These are phyloP conservation scores for Tetrapedia diversipes DNA, from an alignment of 2,888 invertebrate species.

Conservation along the genomic window DNA sequence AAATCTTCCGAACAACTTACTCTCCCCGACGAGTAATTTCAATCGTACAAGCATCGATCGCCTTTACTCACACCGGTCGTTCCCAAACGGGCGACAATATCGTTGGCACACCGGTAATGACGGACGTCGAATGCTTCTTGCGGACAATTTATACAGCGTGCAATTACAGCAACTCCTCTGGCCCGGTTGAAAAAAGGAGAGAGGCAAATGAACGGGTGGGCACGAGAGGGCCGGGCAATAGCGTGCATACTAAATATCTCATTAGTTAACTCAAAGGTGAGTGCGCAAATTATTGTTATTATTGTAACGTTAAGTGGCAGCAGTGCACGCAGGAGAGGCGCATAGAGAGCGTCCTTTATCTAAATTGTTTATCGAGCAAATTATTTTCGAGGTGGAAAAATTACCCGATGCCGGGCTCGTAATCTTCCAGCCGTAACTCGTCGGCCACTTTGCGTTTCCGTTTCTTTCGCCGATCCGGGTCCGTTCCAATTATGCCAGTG, in stretches of 20 bases:
- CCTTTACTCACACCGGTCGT: conserved; percentile 11
- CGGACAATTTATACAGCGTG: conserved; percentile 44
- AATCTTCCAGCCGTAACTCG: conserved; percentile 8
- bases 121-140: conserved; percentile 9
- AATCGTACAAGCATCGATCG: conserved; percentile 22
- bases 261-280: conserved; percentile 48
- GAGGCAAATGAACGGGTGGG: conserved; percentile 42
- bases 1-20: conserved; percentile 18
- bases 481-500: no score
- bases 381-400: conserved; percentile 26
- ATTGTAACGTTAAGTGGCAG: conserved; percentile 27
- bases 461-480: background rate
- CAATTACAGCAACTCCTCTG: conserved; percentile 43
- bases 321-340: background rate
- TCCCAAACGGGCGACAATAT: conserved; percentile 25
- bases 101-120: conserved; percentile 15
- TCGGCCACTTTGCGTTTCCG: background rate
- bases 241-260: conserved; percentile 57
- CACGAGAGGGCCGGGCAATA: conserved; percentile 22
- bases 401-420: background rate
- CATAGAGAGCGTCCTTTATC: conserved; percentile 24
- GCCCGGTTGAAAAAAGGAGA: conserved; percentile 25
- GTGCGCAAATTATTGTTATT: conserved; percentile 53
- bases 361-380: conserved; percentile 32
- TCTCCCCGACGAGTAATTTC: conserved; percentile 4